Percentiles rank a stretch among this genome's conserved stretches.
Conservation (phyloP, 2,797 vertebrate genomes). For the Lindbergichthys nudifrons region DNA sequence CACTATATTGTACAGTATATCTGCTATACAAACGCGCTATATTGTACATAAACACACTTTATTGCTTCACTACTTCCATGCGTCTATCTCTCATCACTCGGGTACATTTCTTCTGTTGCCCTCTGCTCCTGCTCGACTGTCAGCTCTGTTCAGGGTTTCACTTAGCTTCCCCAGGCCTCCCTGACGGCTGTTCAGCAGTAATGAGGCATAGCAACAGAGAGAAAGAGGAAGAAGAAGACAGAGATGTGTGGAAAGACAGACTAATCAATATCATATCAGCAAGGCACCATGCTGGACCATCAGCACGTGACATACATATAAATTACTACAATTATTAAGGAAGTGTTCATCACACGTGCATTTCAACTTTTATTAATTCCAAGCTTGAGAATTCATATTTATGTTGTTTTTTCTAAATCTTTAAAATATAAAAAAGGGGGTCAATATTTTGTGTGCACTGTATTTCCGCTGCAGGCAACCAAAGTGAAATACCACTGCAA, state of each 20-base stretch:
- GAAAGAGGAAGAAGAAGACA: constrained; percentile 17
- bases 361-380: background rate
- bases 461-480: constrained; percentile 39
- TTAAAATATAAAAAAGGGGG: too few species aligned
- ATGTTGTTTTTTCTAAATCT: too few species aligned
- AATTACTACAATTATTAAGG: background rate
- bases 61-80: constrained; percentile 12
- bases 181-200: constrained; percentile 68
- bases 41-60: too few species aligned
- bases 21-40: too few species aligned
- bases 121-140: constrained; percentile 49
- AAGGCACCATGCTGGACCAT: constrained; percentile 14
- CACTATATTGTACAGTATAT: too few species aligned
- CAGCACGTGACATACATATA: constrained; percentile 21
- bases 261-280: constrained; percentile 44
- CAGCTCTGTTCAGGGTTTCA: constrained; percentile 59
- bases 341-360: background rate
- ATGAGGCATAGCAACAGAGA: constrained; percentile 55
- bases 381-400: background rate
- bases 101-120: constrained; percentile 21
- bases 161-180: constrained; percentile 57
- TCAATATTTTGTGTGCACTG: constrained; percentile 22
- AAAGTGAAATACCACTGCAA: constrained; percentile 51
- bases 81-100: constrained; percentile 38
- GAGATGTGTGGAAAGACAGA: constrained; percentile 27